Evolutionary conservation across 2,113 vertebrate genomes (phyloP).

Genomic region (Panurus biarmicus): DNA sequence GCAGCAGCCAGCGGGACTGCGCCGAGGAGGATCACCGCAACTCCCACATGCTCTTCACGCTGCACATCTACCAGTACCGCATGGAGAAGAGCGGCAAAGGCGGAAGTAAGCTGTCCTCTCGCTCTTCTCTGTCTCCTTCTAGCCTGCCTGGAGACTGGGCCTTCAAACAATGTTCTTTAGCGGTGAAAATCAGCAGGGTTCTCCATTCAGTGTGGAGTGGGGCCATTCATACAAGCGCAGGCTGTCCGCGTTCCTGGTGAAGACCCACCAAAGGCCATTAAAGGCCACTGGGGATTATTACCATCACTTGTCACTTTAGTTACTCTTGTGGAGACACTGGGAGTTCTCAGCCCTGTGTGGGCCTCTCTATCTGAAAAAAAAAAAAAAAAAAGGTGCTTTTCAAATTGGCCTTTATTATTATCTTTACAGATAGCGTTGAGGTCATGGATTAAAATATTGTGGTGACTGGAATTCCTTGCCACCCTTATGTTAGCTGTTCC

Average conservation of each 20-base stretch:
- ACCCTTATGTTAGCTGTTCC: neutral
- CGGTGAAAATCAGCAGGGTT: neutral
- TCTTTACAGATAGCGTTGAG: neutral
- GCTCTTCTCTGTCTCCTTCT: neutral
- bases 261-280: neutral
- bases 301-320: neutral
- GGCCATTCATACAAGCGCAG: neutral
- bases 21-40: constrained; percentile 90
- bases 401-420: neutral
- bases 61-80: constrained; percentile 98
- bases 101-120: constrained; percentile 80
- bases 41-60: constrained; percentile 97
- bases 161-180: neutral
- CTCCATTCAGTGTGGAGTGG: neutral
- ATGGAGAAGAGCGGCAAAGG: constrained; percentile 97
- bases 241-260: neutral
- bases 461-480: neutral
- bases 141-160: neutral
- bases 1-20: constrained; percentile 79
- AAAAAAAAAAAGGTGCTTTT: neutral
- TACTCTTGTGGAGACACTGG: neutral
- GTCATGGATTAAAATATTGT: neutral
- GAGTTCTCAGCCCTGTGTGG: neutral
- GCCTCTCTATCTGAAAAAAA: neutral
- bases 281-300: neutral